Base-by-base conservation (phyloP, 2,113 vertebrate species). In the Platichthys stellatus region DNA sequence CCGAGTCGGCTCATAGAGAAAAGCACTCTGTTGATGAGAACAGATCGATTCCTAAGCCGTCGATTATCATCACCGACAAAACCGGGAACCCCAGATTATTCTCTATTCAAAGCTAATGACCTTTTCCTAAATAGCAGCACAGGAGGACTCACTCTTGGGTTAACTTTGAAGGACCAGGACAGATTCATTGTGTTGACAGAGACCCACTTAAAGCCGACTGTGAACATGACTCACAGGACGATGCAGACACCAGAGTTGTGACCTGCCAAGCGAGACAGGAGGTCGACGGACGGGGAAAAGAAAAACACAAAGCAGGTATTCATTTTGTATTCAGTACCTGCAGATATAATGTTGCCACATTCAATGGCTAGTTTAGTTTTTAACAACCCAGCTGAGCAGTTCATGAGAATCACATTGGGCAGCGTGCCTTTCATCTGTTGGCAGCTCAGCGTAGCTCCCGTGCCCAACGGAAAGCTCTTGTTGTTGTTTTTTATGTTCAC, bases 11-110 rank as follows among this genome's bases (percentile, higher is more conserved):
- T 82, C 53, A 31, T 31, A 63, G 81, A 88, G 86, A 84, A 89
- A 86, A 89, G 81, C 78, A 86, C 74, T 88, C 69, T 13, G 72
- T 85, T 88, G 86, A 91, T 84, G 79, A 89, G 88, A 80, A 72
- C 61, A 83, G 86, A 91, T 93, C 93, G 81, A 93, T 93, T 89
- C 81, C 78, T 68, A 84, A 92, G 83, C 79, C 72, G 58, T 64
- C 77, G 81, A 78, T 88, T 90, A 91, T 89, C 82, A 82, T 86
- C 80, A 76, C 78, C 68, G 69, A 78, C 82, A 81, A 78, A 90
- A 83, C 77, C 20, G 20, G 76, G 80, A 83, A 82, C 81, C 73
- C 54, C 62, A 66, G 88, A 81, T 86, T 57, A 91, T 88, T 88
- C 85, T 76, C 71, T 63, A 74, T 71, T 81, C 76, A 66, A 80